Percentiles rank a stretch among this genome's conserved stretches.
Conservation (phyloP, 2,888 invertebrate genomes). For the Tipula helvola region DNA sequence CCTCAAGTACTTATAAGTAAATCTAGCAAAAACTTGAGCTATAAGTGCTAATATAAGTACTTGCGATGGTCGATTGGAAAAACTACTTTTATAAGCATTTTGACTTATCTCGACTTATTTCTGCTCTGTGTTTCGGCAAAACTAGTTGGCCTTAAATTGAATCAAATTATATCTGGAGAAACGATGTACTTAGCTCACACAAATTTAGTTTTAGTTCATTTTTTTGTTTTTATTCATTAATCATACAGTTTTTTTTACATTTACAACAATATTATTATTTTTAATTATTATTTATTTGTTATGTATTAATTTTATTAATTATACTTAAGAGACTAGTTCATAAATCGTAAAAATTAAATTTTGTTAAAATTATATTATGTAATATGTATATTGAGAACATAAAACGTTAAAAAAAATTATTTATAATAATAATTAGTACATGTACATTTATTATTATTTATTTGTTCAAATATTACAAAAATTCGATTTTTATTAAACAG, state of each 20-base stretch:
- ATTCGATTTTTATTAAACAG: neutral
- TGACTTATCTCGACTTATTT: too few species aligned
- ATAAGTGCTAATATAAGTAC: too few species aligned
- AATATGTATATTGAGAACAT: neutral
- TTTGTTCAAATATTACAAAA: neutral
- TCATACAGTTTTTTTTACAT: neutral
- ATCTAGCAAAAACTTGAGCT: too few species aligned
- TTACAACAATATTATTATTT: neutral
- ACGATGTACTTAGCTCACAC: too few species aligned
- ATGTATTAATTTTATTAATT: neutral
- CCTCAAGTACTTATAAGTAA: too few species aligned
- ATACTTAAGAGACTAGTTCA: constrained; percentile 8
- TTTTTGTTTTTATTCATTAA: neutral
- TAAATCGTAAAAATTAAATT: neutral
- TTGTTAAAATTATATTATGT: neutral
- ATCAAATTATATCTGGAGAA: too few species aligned
- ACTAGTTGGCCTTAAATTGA: too few species aligned
- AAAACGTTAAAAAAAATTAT: neutral
- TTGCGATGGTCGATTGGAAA: too few species aligned
- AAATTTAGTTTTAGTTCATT: neutral
- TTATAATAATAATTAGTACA: neutral
- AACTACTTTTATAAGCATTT: too few species aligned
- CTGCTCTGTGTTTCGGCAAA: too few species aligned
- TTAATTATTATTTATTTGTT: neutral
- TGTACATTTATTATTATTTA: neutral